Percentiles rank a stretch among this genome's conserved stretches.
Conservation (phyloP, 1,140 invertebrate species). For the Drosophila bifasciata region DNA sequence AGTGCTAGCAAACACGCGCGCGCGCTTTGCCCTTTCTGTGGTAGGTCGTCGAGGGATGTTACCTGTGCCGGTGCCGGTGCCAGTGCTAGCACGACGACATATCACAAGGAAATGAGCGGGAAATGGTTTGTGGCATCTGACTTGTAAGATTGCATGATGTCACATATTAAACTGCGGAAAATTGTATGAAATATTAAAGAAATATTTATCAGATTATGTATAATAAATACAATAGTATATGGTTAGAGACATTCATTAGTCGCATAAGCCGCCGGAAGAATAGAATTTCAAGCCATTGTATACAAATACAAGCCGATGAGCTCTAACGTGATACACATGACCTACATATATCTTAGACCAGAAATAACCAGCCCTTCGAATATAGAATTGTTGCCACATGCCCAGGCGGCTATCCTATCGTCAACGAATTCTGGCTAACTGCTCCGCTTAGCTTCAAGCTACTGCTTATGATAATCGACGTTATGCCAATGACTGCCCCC, state of each 20-base stretch:
- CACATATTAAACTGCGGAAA: too few species aligned
- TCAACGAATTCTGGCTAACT: conserved; percentile 27
- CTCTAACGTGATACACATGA: too few species aligned
- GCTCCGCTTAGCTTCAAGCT: conserved; percentile 37
- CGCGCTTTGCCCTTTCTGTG: conserved; percentile 33
- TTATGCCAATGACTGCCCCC: conserved; percentile 21
- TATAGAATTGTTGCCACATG: not conserved
- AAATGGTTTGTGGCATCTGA: conserved; percentile 25
- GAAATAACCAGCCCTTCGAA: too few species aligned
- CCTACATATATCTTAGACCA: too few species aligned
- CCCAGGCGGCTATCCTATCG: conserved; percentile 15
- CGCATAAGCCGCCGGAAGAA: too few species aligned
- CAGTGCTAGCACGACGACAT: not conserved
- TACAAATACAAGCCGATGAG: too few species aligned
- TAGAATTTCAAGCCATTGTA: too few species aligned
- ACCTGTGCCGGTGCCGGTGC: not conserved
- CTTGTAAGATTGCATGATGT: not conserved
- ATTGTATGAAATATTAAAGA: too few species aligned
- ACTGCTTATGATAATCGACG: conserved; percentile 22
- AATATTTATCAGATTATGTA: too few species aligned
- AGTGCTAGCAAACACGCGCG: conserved; percentile 30
- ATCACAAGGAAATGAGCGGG: conserved; percentile 50
- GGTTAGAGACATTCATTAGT: too few species aligned
- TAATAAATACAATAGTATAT: too few species aligned
- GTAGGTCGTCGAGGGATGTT: conserved; percentile 5